Conservation (phyloP, 2,797 vertebrate genomes). For the Natrix natrix region DNA sequence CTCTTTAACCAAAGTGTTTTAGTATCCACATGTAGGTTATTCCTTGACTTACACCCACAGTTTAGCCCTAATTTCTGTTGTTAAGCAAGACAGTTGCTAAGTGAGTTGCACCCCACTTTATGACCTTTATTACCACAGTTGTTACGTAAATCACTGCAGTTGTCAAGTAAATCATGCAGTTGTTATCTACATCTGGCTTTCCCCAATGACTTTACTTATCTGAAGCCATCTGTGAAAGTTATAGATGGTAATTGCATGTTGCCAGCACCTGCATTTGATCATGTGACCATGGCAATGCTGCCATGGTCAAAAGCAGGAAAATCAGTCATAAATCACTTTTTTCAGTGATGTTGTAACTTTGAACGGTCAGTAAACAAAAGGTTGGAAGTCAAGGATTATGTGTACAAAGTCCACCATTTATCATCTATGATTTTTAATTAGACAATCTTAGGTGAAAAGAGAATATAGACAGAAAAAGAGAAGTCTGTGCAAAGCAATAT, state of each 20-base stretch:
- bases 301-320: background rate
- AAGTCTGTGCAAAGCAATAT: background rate
- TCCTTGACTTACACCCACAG: background rate
- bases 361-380: background rate
- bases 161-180: background rate
- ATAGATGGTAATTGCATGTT: background rate
- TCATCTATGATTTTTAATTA: slow-evolving; percentile 17
- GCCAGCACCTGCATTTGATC: background rate
- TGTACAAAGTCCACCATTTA: slow-evolving; percentile 61
- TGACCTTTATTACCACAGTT: background rate
- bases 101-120: background rate
- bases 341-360: background rate
- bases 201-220: background rate
- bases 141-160: background rate
- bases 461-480: background rate
- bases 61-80: background rate
- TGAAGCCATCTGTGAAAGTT: background rate
- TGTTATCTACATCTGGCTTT: background rate
- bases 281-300: background rate
- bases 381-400: background rate
- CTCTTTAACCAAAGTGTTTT: slow-evolving; percentile 11
- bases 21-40: background rate
- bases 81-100: background rate
- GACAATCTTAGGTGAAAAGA: background rate
- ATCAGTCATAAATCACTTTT: background rate